Conservation (phyloP, 1,140 invertebrate species). For the Pogonomyrmex californicus region DNA sequence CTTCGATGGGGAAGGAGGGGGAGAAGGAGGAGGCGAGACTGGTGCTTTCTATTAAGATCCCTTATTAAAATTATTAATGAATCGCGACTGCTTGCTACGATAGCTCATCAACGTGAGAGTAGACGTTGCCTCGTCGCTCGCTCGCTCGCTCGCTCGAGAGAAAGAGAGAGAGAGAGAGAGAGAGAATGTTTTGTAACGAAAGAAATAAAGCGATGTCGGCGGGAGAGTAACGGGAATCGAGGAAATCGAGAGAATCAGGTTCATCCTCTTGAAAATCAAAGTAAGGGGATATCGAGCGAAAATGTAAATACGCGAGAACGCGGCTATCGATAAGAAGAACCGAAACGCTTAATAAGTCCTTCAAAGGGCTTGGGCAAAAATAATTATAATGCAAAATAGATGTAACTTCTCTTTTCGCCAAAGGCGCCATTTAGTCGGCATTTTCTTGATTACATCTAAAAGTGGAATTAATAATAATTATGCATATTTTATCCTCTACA, state of each 20-base stretch:
- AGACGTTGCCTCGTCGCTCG: background rate
- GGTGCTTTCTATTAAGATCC: constrained; percentile 58
- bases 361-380: background rate
- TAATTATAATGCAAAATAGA: constrained; percentile 10
- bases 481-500: background rate
- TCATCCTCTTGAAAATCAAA: constrained; percentile 40
- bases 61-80: constrained; percentile 72
- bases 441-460: constrained; percentile 1
- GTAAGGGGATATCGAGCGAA: constrained; percentile 24
- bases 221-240: background rate
- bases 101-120: constrained; percentile 44
- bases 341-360: constrained; percentile 15
- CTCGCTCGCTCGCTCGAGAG: no score
- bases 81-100: constrained; percentile 58
- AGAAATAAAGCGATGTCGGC: constrained; percentile 29
- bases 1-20: background rate
- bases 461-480: constrained; percentile 9
- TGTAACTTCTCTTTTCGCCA: constrained; percentile 12
- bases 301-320: constrained; percentile 41
- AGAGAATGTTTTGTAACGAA: constrained; percentile 32
- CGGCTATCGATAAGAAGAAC: background rate
- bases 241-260: constrained; percentile 2
- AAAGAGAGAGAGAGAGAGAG: background rate
- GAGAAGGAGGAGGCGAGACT: background rate
- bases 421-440: background rate